phyloP scores from a whole-genome alignment of 2,113 vertebrate species.

The Oenanthe oenanthe region DNA sequence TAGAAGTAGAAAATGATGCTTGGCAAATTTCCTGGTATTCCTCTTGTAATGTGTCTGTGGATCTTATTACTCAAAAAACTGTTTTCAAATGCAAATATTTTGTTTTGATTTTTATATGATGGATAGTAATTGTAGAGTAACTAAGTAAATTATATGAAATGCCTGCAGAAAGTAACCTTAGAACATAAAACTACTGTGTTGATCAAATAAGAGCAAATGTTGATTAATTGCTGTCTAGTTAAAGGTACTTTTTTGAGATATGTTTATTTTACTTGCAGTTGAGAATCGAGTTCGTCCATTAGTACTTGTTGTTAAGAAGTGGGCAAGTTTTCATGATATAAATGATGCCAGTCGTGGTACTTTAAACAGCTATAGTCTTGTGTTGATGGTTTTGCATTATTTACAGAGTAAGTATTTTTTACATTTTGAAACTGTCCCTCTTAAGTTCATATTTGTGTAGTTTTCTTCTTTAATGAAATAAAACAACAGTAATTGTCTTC shows the following conservation, averaged over 20 bases:
- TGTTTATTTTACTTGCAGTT: conserved; percentile 80
- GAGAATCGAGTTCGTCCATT: conserved; percentile 91
- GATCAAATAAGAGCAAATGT: background rate
- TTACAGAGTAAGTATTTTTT: conserved; percentile 92
- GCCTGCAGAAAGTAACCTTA: background rate
- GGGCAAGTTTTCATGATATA: conserved; percentile 88
- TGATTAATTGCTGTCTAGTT: background rate
- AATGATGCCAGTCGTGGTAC: conserved; percentile 98
- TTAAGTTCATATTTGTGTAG: background rate
- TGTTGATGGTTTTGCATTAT: conserved; percentile 96
- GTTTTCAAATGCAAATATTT: background rate
- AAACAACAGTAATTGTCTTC: background rate
- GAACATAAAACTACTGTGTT: background rate
- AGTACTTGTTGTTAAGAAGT: conserved; percentile 93
- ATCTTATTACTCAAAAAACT: background rate
- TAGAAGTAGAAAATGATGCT: background rate
- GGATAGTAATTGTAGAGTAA: background rate
- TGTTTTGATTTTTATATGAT: background rate
- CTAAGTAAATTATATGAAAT: background rate
- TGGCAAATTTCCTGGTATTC: background rate
- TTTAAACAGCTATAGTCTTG: conserved; percentile 94
- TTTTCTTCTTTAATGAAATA: background rate
- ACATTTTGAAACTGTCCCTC: background rate
- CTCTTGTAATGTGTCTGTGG: background rate
- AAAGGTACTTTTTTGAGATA: background rate